Base-by-base conservation (phyloP, 2,797 vertebrate species). In the Xenops minutus region DNA sequence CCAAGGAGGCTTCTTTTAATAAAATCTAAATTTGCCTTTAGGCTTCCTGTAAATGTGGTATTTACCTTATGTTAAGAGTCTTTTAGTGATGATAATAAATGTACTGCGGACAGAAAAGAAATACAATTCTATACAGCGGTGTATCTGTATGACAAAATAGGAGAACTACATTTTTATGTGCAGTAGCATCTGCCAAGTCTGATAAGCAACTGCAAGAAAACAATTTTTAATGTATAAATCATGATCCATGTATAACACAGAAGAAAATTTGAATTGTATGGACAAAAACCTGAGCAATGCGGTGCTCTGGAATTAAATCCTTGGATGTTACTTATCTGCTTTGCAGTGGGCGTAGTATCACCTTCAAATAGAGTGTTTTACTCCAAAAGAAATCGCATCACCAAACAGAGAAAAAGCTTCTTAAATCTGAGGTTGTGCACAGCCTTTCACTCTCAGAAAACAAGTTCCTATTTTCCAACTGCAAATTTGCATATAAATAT, bases 161-260 rank as follows among this genome's bases (percentile, higher is more conserved):
- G 20, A 63, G 36, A 76, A 20, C 32, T 46, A 54, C 36, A 15
- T 80, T 94, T 63, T 88, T 80, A 76, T 72, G 75, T 67, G 61
- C 63, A 52, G 80, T 5, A 89, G 30, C 83, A 95, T 89, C 93
- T 96, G 95, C 91, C 84, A 84, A 67, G 44, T 22, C 85, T 76
- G 95, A 96, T 97, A 97, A 97, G 88, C 74, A 92, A 92, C 26
- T 36, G 56, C 48, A 91, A 87, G 62, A 56, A 94, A 81, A 86
- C 14, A 27, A 16, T 72, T 83, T 92, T 88, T 39, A 71, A 83
- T 83, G 68, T 75, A 82, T 51, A 91, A 94, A 95, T 83, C 29
- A 51, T 67, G 51, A 85, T 67, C 68, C 3, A 1, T 8, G 26
- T 63, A 12, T 36, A 90, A 79, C n/a, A 82, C 0, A 4, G n/a